Conservation (phyloP, 2,888 invertebrate species). For the Incurvaria masculella region DNA sequence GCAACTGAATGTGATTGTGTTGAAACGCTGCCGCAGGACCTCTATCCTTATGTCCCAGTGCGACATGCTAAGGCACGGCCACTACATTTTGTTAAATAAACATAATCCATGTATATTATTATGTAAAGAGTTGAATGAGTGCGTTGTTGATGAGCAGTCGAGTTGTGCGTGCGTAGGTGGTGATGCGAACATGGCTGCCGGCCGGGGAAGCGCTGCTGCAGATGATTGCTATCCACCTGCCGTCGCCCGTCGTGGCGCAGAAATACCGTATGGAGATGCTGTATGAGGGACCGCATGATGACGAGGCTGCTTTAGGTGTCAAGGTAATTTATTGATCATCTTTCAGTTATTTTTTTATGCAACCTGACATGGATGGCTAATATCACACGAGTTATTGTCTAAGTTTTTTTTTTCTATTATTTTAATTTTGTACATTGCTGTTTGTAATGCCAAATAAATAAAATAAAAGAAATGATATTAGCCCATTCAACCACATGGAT, state of each 20-base stretch:
- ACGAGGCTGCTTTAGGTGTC: slow-evolving; percentile 89
- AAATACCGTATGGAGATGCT: slow-evolving; percentile 99
- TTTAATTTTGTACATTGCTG: no score
- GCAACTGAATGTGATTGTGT: slow-evolving; percentile 43
- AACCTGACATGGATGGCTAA: no score
- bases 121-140: no score
- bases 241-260: slow-evolving; percentile 98
- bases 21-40: slow-evolving; percentile 73
- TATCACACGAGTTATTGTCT: no score
- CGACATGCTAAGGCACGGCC: slow-evolving; percentile 58
- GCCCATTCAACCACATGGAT: no score
- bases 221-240: slow-evolving; percentile 99
- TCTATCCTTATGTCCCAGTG: slow-evolving; percentile 77
- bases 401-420: no score
- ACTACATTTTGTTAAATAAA: slow-evolving; percentile 43
- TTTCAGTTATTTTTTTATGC: no score
- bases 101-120: no score
- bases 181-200: slow-evolving; percentile 99
- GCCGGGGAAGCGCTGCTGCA: slow-evolving; percentile 99
- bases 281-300: slow-evolving; percentile 98
- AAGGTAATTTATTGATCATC: no score
- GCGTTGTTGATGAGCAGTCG: no score
- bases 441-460: no score
- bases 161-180: slow-evolving; percentile 61
- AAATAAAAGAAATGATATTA: no score